These are phyloP conservation scores for Adrianichthys oophorus DNA, from an alignment of 2,797 vertebrate species.

Conservation along the genomic window DNA sequence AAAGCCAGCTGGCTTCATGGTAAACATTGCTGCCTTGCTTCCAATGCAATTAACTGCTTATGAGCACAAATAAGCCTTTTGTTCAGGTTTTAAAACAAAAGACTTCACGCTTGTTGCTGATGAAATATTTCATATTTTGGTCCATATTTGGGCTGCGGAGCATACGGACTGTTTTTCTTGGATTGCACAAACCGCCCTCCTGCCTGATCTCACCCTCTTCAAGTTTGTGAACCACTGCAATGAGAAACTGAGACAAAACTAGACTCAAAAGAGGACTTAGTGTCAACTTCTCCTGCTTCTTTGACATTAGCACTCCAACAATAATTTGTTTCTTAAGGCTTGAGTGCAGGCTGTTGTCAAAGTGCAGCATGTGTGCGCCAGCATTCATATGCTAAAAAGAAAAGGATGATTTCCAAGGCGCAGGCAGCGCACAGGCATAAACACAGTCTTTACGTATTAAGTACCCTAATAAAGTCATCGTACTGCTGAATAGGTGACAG, in stretches of 20 bases:
- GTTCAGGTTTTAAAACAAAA: conserved; percentile 33
- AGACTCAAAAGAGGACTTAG: not conserved
- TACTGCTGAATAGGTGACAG: conserved; percentile 28
- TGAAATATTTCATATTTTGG: conserved; percentile 31
- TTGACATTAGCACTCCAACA: not conserved
- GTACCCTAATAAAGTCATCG: conserved; percentile 24
- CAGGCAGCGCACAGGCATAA: not conserved
- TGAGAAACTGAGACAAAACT: not conserved
- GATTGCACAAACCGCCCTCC: conserved; percentile 27
- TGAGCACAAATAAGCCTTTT: conserved; percentile 22
- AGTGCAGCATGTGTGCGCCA: not conserved
- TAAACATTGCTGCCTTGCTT: conserved; percentile 5
- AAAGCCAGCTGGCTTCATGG: conserved; percentile 33
- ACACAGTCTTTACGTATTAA: conserved; percentile 5
- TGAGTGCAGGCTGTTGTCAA: conserved; percentile 7
- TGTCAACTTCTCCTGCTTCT: conserved; percentile 3
- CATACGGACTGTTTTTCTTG: conserved; percentile 8
- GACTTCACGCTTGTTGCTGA: conserved; percentile 27
- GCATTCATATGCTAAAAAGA: not conserved
- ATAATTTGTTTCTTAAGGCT: not conserved
- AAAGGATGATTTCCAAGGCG: conserved; percentile 2
- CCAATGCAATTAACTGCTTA: conserved; percentile 23
- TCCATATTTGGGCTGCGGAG: conserved; percentile 44
- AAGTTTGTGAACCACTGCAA: not conserved
- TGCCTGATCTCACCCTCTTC: conserved; percentile 32